Evolutionary conservation across 2,797 vertebrate genomes (phyloP), one percentile per base, ranked within the genome.

Genomic region (Brotula barbata): DNA sequence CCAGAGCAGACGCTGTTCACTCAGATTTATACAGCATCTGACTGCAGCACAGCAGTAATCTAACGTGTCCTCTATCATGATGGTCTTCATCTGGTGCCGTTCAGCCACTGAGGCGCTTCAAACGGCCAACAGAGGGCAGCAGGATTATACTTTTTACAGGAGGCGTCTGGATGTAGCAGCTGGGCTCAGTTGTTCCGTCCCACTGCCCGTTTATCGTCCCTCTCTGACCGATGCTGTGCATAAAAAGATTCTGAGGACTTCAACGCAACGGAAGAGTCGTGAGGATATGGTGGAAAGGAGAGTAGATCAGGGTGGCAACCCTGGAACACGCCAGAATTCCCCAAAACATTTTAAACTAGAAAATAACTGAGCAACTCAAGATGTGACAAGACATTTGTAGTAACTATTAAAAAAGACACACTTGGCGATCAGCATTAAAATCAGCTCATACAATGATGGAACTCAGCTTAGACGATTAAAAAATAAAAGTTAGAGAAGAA

Each of bases 41-140:
- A 21, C 43, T 28, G 25, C 25, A 28, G 25, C 43, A 43, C 43
- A 15, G 2, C 5, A 21, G 21, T 21, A 6, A 45, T 8, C 3
- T 15, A 17, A 43, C 12, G 11, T 23, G 20, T 45, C 21, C 14
- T 7, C 20, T 22, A 13, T 45, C 13, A 45, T 45, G 43, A 12
- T 14, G 43, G 13, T 45, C 6, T 21, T 3, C 7, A 45, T 15
- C 20, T 33, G 14, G 2, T 11, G 15, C 11, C 25, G 16, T 8
- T 45, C 12, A 5, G 11, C 67, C 2, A 15, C 2, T 20, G 16
- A 12, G 10, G 20, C 12, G 31, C 68, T 60, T 7, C 22, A 8
- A 37, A 17, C 20, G 15, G 45, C 85, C 89, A 88, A 78, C 64
- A 89, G 88, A 81, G 71, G 88, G 89, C 83, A 77, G 81, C 71